These are phyloP conservation scores for Trichogramma pretiosum DNA, from an alignment of 1,140 invertebrate species.

Conservation along the genomic window DNA sequence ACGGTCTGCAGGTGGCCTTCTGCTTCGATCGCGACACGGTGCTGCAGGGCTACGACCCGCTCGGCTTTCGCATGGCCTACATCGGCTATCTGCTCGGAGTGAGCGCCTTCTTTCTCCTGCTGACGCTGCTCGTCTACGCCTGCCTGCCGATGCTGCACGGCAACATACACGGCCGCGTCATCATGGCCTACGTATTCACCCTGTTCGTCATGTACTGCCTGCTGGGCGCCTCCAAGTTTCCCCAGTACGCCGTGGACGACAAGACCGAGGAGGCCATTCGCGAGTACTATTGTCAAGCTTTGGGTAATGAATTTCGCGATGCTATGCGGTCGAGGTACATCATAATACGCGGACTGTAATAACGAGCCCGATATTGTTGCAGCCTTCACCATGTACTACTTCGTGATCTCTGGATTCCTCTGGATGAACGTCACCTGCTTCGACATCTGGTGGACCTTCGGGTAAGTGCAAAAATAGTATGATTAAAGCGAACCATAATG, in stretches of 20 bases:
- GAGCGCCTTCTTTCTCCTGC: slow-evolving; percentile 50
- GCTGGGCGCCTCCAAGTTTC: slow-evolving; percentile 36
- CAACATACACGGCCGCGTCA: slow-evolving; percentile 63
- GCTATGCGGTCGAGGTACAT: too few relatives aligned
- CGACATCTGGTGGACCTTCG: slow-evolving; percentile 56
- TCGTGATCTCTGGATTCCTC: slow-evolving; percentile 53
- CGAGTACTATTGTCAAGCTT: too few relatives aligned
- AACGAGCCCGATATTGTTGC: too few relatives aligned
- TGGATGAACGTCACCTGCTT: slow-evolving; percentile 67
- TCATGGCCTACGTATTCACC: slow-evolving; percentile 58
- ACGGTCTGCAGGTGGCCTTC: slow-evolving; percentile 12
- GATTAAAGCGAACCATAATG: too few relatives aligned
- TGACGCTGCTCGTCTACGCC: slow-evolving; percentile 58
- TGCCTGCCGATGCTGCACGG: slow-evolving; percentile 50
- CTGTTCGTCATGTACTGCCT: slow-evolving; percentile 54
- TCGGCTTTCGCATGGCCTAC: slow-evolving; percentile 23
- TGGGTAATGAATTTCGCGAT: too few relatives aligned
- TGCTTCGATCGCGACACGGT: slow-evolving; percentile 21
- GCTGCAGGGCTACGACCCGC: slow-evolving; percentile 22
- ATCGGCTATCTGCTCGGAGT: slow-evolving; percentile 19
- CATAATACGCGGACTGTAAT: too few relatives aligned
- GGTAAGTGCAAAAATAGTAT: too few relatives aligned
- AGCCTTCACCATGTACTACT: slow-evolving; percentile 36
- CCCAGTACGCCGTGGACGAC: slow-evolving; percentile 1
- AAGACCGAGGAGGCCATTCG: background rate